A percentile compares a stretch with the other conserved stretches of the same genome.
These are phyloP conservation scores for Pheosia gnoma DNA, from an alignment of 2,888 invertebrate genomes.

Conservation along the genomic window DNA sequence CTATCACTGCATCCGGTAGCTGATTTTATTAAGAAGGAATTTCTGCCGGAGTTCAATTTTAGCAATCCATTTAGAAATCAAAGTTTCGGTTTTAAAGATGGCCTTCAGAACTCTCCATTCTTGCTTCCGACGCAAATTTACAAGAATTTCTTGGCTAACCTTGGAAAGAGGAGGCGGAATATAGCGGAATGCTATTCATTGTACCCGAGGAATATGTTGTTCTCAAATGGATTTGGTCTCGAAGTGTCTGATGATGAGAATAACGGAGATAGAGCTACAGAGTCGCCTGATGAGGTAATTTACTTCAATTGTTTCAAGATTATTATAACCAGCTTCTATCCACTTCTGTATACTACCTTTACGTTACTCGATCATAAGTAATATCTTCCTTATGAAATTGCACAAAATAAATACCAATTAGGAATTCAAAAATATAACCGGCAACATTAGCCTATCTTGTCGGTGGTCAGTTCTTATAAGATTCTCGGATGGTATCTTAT, in stretches of 20 bases:
- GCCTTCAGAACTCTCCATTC: conserved; percentile 79
- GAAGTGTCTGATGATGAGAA: conserved; percentile 78
- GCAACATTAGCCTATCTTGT: too few species aligned
- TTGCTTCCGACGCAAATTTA: conserved; percentile 91
- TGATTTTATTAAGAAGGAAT: conserved; percentile 80
- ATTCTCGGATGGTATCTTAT: too few species aligned
- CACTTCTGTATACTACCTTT: too few species aligned
- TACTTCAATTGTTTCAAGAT: too few species aligned
- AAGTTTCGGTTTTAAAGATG: conserved; percentile 70
- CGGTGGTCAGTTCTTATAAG: too few species aligned
- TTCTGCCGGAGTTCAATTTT: conserved; percentile 76
- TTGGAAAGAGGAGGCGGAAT: conserved; percentile 76
- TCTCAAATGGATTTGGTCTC: conserved; percentile 72
- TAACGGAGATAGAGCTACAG: conserved; percentile 65
- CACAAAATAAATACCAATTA: too few species aligned
- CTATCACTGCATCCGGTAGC: conserved; percentile 73
- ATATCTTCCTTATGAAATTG: too few species aligned
- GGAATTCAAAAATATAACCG: too few species aligned
- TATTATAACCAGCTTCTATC: too few species aligned
- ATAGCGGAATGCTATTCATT: conserved; percentile 76
- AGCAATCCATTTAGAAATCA: conserved; percentile 75
- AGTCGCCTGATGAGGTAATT: conserved; percentile 81
- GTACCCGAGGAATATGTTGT: conserved; percentile 83
- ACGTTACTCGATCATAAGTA: too few species aligned
- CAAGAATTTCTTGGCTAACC: conserved; percentile 89